Base-by-base conservation (phyloP, 1,140 invertebrate genomes). In the Megathymus violae region DNA sequence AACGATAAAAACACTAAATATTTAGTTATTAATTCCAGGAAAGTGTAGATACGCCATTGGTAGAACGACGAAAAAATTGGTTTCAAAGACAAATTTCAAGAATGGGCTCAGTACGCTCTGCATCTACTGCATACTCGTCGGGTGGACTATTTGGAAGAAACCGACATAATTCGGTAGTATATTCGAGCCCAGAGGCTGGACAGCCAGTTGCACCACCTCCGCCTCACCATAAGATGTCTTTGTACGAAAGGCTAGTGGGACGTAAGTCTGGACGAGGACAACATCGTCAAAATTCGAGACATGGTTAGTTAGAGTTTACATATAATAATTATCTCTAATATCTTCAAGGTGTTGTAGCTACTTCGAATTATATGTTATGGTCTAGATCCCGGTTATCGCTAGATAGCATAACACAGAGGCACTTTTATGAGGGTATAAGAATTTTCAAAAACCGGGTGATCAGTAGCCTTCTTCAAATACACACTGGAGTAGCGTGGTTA, bases 21-120 rank as follows among this genome's bases (percentile, higher is more conserved):
- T 5, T 5, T 22, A 22, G 2, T 22, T 22, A 2, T 22, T 22
- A 19, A 31, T 80, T 85, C 73, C 74, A 97, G 96, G 96, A 97
- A 85, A 97, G 96, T 77, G 96, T 97, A 0, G 96, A 97, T 71
- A 97, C 96, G 0, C 96, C 96, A 0, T 91, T 97, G 69, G 96
- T 96, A 5, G 95, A 97, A 74, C 81, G 96, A 44, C 88, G 96
- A n/a, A 97, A 97, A 81, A 97, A 96, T 83, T 97, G 96, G 96
- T 94, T 97, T 59, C 95, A 95, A 58, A 92, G 96, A 15, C 95
- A 96, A 79, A 95, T 97, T 31, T 96, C 95, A 3, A 89, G 96
- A 68, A 95, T 97, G 93, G 96, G 96, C 0, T 97, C 96, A 0
- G 93, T 96, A 11, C 92, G 96, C 2, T 97, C 96, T 15, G 95